phyloP scores from a whole-genome alignment of 2,797 vertebrate genomes.

The Falco columbarius region DNA sequence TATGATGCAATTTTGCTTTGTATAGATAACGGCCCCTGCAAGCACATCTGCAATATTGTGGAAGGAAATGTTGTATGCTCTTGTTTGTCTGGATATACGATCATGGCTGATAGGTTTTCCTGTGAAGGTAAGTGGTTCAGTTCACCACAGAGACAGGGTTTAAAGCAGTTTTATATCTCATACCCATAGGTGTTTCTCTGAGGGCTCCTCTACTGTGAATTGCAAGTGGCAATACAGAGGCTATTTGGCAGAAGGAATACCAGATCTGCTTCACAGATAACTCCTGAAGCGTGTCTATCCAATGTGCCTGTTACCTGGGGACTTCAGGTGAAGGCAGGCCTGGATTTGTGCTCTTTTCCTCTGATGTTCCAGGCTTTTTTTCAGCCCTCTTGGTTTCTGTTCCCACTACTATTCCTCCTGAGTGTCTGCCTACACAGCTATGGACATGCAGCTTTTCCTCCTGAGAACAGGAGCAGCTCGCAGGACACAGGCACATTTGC shows the following conservation, averaged over 20 bases:
- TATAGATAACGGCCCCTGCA: slow-evolving; percentile 84
- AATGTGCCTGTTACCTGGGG: accelerated
- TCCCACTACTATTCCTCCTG: background rate
- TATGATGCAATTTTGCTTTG: background rate
- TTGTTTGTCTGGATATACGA: slow-evolving; percentile 86
- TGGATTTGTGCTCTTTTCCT: background rate
- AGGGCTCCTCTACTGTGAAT: background rate
- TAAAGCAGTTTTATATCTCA: background rate
- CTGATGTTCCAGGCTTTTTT: background rate
- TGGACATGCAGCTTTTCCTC: accelerated
- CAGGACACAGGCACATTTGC: background rate
- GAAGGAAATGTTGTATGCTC: slow-evolving; percentile 80
- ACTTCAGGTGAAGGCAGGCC: background rate
- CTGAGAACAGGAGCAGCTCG: background rate
- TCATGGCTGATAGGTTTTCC: slow-evolving; percentile 82
- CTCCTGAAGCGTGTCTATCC: background rate
- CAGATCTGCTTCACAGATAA: background rate
- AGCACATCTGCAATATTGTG: slow-evolving; percentile 80
- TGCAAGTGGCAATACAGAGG: background rate
- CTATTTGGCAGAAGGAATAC: background rate
- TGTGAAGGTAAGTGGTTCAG: slow-evolving; percentile 81
- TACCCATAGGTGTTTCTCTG: background rate
- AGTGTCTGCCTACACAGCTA: background rate
- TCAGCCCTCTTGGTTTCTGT: background rate
- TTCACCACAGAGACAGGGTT: background rate